Percentiles rank a stretch among this genome's conserved stretches.
Evolutionary conservation across 2,888 invertebrate genomes (phyloP).

Genomic region (Limnephilus marmoratus): DNA sequence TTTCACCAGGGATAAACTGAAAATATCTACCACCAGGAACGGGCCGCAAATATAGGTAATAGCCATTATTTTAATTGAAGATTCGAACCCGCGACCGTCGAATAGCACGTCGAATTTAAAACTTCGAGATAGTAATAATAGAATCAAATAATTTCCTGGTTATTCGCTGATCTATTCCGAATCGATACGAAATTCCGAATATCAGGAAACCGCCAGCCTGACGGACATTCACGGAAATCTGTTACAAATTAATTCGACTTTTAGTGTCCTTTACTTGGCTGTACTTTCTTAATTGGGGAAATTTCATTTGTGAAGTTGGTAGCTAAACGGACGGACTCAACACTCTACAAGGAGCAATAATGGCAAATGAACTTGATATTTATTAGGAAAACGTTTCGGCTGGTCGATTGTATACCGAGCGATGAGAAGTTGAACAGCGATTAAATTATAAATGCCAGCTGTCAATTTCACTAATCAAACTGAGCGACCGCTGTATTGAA

Average conservation of each 20-base stretch:
- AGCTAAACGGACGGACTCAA: conserved; percentile 45
- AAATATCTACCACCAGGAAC: too few relatives aligned
- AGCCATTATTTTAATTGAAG: too few relatives aligned
- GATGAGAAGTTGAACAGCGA: not conserved
- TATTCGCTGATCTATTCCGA: not conserved
- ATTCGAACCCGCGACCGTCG: too few relatives aligned
- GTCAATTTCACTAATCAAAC: not conserved
- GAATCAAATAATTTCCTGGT: not conserved
- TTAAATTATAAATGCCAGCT: not conserved
- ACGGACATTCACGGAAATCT: not conserved
- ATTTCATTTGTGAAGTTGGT: not conserved
- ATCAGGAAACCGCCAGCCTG: not conserved
- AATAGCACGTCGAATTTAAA: too few relatives aligned
- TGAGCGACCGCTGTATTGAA: not conserved
- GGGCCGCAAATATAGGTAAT: too few relatives aligned
- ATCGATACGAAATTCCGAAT: not conserved
- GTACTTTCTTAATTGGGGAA: not conserved
- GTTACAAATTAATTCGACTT: not conserved
- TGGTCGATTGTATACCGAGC: not conserved
- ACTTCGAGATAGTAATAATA: not conserved
- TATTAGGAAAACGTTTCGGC: not conserved
- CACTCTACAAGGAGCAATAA: conserved; percentile 27
- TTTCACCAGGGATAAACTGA: too few relatives aligned
- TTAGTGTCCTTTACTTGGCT: not conserved
- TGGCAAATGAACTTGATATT: not conserved